phyloP scores from a whole-genome alignment of 2,113 vertebrate species.

The Origma solitaria region DNA sequence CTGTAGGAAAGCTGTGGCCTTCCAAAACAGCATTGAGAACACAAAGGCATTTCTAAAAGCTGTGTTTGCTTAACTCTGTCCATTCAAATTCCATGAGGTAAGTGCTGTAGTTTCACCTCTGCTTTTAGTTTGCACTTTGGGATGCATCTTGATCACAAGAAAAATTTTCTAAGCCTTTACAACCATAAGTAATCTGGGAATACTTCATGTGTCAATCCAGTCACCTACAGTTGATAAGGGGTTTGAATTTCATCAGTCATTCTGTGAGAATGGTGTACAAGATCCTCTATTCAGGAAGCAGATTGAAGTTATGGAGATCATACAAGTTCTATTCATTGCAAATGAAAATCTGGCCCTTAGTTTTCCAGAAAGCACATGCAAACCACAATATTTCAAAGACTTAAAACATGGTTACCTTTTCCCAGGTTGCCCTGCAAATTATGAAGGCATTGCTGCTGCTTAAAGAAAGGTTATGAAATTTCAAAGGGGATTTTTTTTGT shows the following conservation, averaged over 20 bases:
- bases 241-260: not conserved
- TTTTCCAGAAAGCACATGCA: not conserved
- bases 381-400: not conserved
- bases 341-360: not conserved
- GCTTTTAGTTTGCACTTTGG: not conserved
- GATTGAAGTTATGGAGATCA: not conserved
- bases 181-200: not conserved
- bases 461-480: not conserved
- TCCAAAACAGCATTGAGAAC: not conserved
- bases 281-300: not conserved
- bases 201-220: not conserved
- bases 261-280: not conserved
- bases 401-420: not conserved
- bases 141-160: not conserved
- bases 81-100: not conserved
- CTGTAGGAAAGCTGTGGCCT: not conserved
- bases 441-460: not conserved
- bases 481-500: accelerated
- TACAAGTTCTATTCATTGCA: not conserved
- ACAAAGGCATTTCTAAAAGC: not conserved
- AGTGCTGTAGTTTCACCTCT: not conserved
- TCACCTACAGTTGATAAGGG: not conserved
- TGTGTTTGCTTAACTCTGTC: not conserved
- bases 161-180: not conserved
- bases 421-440: not conserved